Percentiles rank a stretch among this genome's conserved stretches.
phyloP scores from a whole-genome alignment of 1,140 invertebrate genomes.

The Zaprionus africanus region DNA sequence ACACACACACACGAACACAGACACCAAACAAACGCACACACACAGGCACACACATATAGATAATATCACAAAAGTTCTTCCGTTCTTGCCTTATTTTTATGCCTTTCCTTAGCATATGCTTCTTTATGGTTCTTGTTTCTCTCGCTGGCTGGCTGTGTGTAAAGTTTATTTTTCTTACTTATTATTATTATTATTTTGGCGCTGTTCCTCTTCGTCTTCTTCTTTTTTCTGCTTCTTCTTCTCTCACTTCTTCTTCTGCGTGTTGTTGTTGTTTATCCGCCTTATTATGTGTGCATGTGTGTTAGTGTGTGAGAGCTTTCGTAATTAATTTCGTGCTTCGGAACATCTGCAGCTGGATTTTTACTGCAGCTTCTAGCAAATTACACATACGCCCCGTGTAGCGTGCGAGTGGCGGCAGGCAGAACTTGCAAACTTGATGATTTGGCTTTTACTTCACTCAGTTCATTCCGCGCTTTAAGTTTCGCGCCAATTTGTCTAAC shows the following conservation, averaged over 20 bases:
- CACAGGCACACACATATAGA: slow-evolving; percentile 42
- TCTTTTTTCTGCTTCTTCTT: slow-evolving; percentile 33
- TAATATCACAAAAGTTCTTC: slow-evolving; percentile 69
- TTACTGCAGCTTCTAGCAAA: slow-evolving; percentile 71
- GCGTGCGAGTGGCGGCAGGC: slow-evolving; percentile 31
- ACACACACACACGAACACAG: slow-evolving; percentile 22
- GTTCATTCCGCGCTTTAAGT: slow-evolving; percentile 7
- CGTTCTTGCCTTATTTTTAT: slow-evolving; percentile 69
- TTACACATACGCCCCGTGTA: slow-evolving; percentile 71
- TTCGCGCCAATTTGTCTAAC: slow-evolving; percentile 62
- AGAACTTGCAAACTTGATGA: slow-evolving; percentile 62
- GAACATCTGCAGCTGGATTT: slow-evolving; percentile 80
- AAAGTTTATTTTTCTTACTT: slow-evolving; percentile 81
- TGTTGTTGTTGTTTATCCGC: slow-evolving; percentile 14
- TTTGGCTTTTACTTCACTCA: slow-evolving; percentile 37
- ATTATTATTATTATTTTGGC: slow-evolving; percentile 72
- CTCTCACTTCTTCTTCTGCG: slow-evolving; percentile 27
- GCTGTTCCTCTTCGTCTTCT: slow-evolving; percentile 22
- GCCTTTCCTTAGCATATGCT: slow-evolving; percentile 76
- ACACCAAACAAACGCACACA: slow-evolving; percentile 21
- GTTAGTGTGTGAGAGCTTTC: slow-evolving; percentile 45
- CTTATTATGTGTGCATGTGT: slow-evolving; percentile 5
- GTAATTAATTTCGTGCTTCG: slow-evolving; percentile 81
- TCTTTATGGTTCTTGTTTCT: slow-evolving; percentile 61
- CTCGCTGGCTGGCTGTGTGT: slow-evolving; percentile 43